phyloP scores from a whole-genome alignment of 2,797 vertebrate species.

The Enteromius radiatus region DNA sequence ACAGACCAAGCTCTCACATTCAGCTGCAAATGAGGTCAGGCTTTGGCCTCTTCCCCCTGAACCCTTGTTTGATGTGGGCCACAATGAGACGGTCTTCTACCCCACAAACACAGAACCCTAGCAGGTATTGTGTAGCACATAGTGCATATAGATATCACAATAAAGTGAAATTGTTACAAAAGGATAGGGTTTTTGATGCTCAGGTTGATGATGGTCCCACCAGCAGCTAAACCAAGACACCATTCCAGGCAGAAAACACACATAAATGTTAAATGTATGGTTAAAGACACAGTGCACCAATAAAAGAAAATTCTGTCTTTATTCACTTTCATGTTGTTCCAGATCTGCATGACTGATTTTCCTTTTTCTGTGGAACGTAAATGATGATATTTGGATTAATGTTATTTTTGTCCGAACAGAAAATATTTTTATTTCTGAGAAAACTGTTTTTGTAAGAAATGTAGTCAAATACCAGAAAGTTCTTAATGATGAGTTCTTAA shows the following conservation, averaged over 20 bases:
- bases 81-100: conserved; percentile 78
- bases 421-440: not conserved
- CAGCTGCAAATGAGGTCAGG: conserved; percentile 86
- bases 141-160: conserved; percentile 18
- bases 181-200: conserved; percentile 53
- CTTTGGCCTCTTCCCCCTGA: conserved; percentile 55
- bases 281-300: not conserved
- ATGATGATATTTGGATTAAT: no score
- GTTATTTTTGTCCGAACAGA: not conserved
- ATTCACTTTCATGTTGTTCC: not conserved
- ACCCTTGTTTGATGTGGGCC: conserved; percentile 82
- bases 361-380: not conserved
- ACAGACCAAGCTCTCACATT: conserved; percentile 77
- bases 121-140: conserved; percentile 66
- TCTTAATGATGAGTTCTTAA: no score
- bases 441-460: not conserved
- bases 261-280: not conserved
- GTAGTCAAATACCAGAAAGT: not conserved
- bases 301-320: not conserved
- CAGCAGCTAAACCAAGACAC: conserved; percentile 55
- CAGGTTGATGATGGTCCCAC: conserved; percentile 46
- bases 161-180: conserved; percentile 34
- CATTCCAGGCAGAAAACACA: conserved; percentile 39
- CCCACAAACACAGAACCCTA: conserved; percentile 68
- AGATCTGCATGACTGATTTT: not conserved